Evolutionary conservation across 2,888 invertebrate genomes (phyloP).

Genomic region (Alcis repandata): DNA sequence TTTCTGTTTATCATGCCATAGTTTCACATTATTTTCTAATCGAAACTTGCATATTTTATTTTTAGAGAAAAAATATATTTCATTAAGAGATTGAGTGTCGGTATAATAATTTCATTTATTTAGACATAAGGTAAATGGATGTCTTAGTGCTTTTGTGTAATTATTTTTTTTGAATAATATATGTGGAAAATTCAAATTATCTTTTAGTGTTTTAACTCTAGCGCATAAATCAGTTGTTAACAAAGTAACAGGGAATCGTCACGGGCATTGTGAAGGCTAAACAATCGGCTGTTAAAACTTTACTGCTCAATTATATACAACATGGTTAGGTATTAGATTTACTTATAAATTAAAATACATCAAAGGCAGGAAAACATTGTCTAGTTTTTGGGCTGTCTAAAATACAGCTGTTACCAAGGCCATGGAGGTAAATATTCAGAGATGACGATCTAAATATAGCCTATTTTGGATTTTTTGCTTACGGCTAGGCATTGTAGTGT

Average conservation of each 20-base stretch:
- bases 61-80: constrained; percentile 86
- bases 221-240: not conserved
- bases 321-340: constrained; percentile 7
- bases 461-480: no score
- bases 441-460: no score
- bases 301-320: constrained; percentile 20
- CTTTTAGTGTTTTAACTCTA: constrained; percentile 39
- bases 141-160: constrained; percentile 88
- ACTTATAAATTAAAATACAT: constrained; percentile 14
- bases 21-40: constrained; percentile 70
- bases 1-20: constrained; percentile 80
- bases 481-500: no score
- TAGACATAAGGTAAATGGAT: constrained; percentile 87
- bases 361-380: constrained; percentile 19
- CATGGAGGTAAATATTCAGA: no score
- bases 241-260: constrained; percentile 1
- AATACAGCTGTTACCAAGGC: no score
- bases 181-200: constrained; percentile 78
- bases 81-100: constrained; percentile 84
- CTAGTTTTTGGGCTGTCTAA: constrained; percentile 12
- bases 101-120: constrained; percentile 84
- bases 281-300: constrained; percentile 34
- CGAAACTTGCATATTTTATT: constrained; percentile 81
- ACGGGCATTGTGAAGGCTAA: constrained; percentile 16
- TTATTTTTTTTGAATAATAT: constrained; percentile 85